Conservation (phyloP, 2,797 vertebrate genomes). For the Gambusia yucatana region DNA sequence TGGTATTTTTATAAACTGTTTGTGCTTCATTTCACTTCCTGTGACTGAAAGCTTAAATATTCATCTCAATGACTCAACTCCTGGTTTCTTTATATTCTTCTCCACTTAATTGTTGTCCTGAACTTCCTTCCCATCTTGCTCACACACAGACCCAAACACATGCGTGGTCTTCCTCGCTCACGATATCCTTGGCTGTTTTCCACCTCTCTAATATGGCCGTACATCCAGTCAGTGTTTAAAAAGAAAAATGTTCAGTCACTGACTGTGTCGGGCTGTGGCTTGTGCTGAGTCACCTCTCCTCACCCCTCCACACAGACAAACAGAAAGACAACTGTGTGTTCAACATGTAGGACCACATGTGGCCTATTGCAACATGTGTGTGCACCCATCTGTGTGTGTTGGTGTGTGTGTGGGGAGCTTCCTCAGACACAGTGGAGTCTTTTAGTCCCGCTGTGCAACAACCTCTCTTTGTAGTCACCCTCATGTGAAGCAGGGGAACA, state of each 20-base stretch:
- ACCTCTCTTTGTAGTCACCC: slow-evolving; percentile 71
- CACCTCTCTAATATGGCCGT: slow-evolving; percentile 11
- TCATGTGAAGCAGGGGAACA: slow-evolving; percentile 45
- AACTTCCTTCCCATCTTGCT: slow-evolving; percentile 51
- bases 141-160: slow-evolving; percentile 30
- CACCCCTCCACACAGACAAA: neutral
- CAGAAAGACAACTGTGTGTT: slow-evolving; percentile 41
- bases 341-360: slow-evolving; percentile 54
- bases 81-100: slow-evolving; percentile 21
- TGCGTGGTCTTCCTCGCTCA: slow-evolving; percentile 4
- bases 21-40: slow-evolving; percentile 44
- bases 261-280: slow-evolving; percentile 32
- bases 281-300: slow-evolving; percentile 54
- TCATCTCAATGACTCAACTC: slow-evolving; percentile 59
- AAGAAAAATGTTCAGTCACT: slow-evolving; percentile 31
- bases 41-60: slow-evolving; percentile 47
- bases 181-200: slow-evolving; percentile 3
- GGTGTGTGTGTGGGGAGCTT: slow-evolving; percentile 29
- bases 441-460: slow-evolving; percentile 71
- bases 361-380: slow-evolving; percentile 49
- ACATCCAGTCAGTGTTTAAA: neutral
- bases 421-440: slow-evolving; percentile 72
- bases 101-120: slow-evolving; percentile 4
- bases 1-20: slow-evolving; percentile 9
- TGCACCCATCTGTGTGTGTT: slow-evolving; percentile 5